Percentiles rank a stretch among this genome's conserved stretches.
These are phyloP conservation scores for Bombus soroeensis DNA, from an alignment of 1,140 invertebrate species.

Conservation along the genomic window DNA sequence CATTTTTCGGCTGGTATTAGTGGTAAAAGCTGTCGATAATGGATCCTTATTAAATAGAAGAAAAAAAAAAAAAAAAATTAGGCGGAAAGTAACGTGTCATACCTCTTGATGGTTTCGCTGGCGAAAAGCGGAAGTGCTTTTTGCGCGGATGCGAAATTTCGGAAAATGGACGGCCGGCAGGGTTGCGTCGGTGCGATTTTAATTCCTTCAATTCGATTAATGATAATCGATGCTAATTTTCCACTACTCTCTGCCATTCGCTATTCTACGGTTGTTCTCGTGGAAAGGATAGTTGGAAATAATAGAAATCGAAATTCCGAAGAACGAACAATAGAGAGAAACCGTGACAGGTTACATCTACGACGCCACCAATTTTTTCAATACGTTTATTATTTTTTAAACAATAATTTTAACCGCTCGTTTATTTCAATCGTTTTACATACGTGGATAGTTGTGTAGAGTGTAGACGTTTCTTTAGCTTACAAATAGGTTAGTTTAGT, in stretches of 20 bases:
- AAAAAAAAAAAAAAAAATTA: slow-evolving; percentile 4
- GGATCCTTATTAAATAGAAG: slow-evolving; percentile 25
- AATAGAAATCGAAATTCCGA: not conserved
- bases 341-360: slow-evolving; percentile 27
- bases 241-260: not conserved
- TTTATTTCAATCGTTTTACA: slow-evolving; percentile 81
- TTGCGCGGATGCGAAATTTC: not conserved
- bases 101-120: slow-evolving; percentile 11
- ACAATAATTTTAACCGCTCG: slow-evolving; percentile 82
- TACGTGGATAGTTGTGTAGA: slow-evolving; percentile 82
- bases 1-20: slow-evolving; percentile 4
- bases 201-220: not conserved
- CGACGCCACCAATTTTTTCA: slow-evolving; percentile 53
- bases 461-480: slow-evolving; percentile 82
- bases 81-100: slow-evolving; percentile 1
- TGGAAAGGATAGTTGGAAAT: not conserved
- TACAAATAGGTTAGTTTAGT: slow-evolving; percentile 84
- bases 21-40: slow-evolving; percentile 38
- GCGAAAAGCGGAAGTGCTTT: not conserved
- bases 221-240: not conserved
- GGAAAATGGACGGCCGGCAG: not conserved
- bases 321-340: not conserved
- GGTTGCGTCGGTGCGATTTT: too few relatives aligned
- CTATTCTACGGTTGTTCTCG: not conserved
- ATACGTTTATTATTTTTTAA: slow-evolving; percentile 80